Evolutionary conservation across 2,888 invertebrate genomes (phyloP).

Genomic region (Cyrtodaria siliqua): DNA sequence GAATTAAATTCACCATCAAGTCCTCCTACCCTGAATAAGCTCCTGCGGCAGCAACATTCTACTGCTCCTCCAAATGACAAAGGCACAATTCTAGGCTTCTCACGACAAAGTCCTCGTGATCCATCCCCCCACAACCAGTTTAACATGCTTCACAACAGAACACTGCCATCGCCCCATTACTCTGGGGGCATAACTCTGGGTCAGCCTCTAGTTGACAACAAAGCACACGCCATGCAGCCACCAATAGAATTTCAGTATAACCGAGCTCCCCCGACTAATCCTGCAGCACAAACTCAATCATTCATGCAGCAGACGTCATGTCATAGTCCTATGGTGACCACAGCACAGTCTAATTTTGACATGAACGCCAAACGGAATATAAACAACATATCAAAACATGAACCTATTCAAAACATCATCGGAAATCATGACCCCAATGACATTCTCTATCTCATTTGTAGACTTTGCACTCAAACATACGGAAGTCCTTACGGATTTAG

Average conservation of each 20-base stretch:
- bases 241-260: slow-evolving; percentile 13
- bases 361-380: slow-evolving; percentile 33
- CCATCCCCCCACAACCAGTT: slow-evolving; percentile 21
- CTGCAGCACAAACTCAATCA: slow-evolving; percentile 10
- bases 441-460: slow-evolving; percentile 83
- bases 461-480: slow-evolving; percentile 82
- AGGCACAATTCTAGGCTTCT: slow-evolving; percentile 5
- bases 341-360: slow-evolving; percentile 48
- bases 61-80: slow-evolving; percentile 20
- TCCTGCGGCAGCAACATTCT: slow-evolving; percentile 7
- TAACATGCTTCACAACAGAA: slow-evolving; percentile 19
- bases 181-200: slow-evolving; percentile 52
- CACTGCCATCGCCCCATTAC: slow-evolving; percentile 47
- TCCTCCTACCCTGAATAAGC: slow-evolving; percentile 17
- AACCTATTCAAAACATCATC: slow-evolving; percentile 82
- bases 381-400: slow-evolving; percentile 78
- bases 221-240: slow-evolving; percentile 24
- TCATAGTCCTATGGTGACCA: background rate
- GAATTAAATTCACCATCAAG: slow-evolving; percentile 46
- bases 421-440: slow-evolving; percentile 82
- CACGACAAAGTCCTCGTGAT: slow-evolving; percentile 37
- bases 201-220: slow-evolving; percentile 48
- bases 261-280: background rate
- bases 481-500: slow-evolving; percentile 84
- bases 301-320: slow-evolving; percentile 1